phyloP scores from a whole-genome alignment of 92 coral and sea anemone genomes.

The Siderastrea siderea region DNA sequence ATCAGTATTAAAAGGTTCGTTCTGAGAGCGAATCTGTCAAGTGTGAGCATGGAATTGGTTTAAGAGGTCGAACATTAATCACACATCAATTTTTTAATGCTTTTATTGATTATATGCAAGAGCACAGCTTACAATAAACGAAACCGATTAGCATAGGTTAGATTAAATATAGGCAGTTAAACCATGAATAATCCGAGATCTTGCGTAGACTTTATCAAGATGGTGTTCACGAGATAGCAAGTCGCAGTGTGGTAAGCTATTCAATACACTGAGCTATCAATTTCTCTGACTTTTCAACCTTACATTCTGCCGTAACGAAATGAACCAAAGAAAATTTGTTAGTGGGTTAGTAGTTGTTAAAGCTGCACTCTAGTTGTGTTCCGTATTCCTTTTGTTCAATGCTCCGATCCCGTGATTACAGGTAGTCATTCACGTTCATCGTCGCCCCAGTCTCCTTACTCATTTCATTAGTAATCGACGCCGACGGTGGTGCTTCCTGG shows the following conservation, averaged over 20 bases:
- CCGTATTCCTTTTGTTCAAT: slow-evolving; percentile 10
- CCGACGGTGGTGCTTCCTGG: slow-evolving; percentile 31
- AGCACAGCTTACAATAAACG: slow-evolving; percentile 37
- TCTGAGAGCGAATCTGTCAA: too few species aligned
- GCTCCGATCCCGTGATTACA: slow-evolving; percentile 5
- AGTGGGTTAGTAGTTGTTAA: slow-evolving; percentile 26
- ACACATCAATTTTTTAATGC: slow-evolving; percentile 2
- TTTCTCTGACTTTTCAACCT: background rate
- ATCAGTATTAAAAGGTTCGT: too few species aligned
- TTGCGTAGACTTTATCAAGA: background rate
- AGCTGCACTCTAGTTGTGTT: slow-evolving; percentile 12
- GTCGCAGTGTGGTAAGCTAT: background rate
- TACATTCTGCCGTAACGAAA: background rate
- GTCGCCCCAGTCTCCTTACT: slow-evolving; percentile 41
- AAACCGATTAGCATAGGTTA: slow-evolving; percentile 19
- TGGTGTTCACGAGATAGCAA: background rate
- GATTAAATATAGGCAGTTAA: background rate
- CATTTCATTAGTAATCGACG: slow-evolving; percentile 31
- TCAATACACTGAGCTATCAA: background rate
- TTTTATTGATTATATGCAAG: slow-evolving; percentile 32
- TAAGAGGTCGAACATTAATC: background rate
- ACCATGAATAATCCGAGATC: background rate
- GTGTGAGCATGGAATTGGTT: background rate
- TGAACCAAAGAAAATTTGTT: background rate
- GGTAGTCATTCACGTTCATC: slow-evolving; percentile 26